Base-by-base conservation (phyloP, 2,113 vertebrate species). In the Symphodus melops region DNA sequence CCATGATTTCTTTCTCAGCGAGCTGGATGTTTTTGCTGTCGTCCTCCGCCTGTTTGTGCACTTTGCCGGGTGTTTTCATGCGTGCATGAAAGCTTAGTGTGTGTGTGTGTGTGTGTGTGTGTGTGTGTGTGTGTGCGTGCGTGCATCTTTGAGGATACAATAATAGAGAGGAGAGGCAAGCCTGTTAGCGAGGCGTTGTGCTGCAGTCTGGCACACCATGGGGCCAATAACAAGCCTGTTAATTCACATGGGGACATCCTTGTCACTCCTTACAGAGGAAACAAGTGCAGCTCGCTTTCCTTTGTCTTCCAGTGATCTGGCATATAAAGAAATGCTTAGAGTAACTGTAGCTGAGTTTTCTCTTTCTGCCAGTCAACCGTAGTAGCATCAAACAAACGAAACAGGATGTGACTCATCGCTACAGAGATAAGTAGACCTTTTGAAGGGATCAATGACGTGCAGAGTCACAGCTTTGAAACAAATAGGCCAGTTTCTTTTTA, bases 401-500 rank as follows among this genome's bases (percentile, higher is more conserved):
- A 62, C 25, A 81, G 74, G 68, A 71, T 71, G 6, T 87, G 89
- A 91, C 48, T 92, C 90, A 88, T 58, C 68, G 77, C 78, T 25
- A 70, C 11, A 11, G 78, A 79, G 88, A 88, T 89, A 86, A 92
- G 85, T 80, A 25, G 75, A 65, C 71, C 69, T 75, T 89, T 88
- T 84, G 72, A 82, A 79, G 68, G 77, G 83, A 88, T 89, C 85
- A 82, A 71, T 87, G 79, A 86, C 85, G 75, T 86, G 89, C 85
- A 46, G 68, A 83, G 88, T 90, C 90, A 82, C 70, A 78, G 83
- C 77, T 86, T 85, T 90, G 83, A 79, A 82, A 88, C 91, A 88
- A 92, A 88, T 80, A 82, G 88, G 84, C 76, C 85, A 82, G 69
- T 80, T 88, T 89, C 77, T 82, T 91, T 89, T 90, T 86, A 85